phyloP scores from a whole-genome alignment of 2,888 invertebrate species.

The Pheosia tremula region DNA sequence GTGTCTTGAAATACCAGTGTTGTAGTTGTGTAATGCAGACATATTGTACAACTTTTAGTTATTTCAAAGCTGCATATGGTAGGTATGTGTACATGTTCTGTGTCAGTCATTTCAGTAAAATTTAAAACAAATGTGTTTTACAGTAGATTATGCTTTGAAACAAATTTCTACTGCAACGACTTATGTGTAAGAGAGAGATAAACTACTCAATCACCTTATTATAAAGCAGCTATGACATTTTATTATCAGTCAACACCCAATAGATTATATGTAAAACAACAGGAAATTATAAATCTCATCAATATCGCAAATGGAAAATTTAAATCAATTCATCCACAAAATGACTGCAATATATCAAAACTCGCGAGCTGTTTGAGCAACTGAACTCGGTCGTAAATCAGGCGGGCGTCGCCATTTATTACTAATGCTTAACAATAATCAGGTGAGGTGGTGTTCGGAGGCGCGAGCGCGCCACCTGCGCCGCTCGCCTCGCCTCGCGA shows the following conservation, averaged over 20 bases:
- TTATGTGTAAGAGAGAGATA: background rate
- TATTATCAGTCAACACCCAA: conserved; percentile 1
- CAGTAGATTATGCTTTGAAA: background rate
- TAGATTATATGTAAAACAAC: background rate
- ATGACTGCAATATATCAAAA: conserved; percentile 9
- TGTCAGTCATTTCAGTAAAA: too few relatives aligned
- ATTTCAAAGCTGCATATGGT: too few relatives aligned
- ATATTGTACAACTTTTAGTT: too few relatives aligned
- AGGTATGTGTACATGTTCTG: too few relatives aligned
- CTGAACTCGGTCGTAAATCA: conserved; percentile 22
- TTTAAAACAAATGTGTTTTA: too few relatives aligned
- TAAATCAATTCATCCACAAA: conserved; percentile 18
- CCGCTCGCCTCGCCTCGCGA: background rate
- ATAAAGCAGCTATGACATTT: background rate
- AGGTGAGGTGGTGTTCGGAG: conserved; percentile 7
- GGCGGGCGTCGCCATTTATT: conserved; percentile 17
- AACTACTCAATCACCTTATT: background rate
- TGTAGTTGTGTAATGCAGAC: too few relatives aligned
- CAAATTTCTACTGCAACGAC: background rate
- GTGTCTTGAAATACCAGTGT: background rate
- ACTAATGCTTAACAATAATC: conserved; percentile 20
- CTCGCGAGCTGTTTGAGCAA: conserved; percentile 6
- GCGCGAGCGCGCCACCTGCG: background rate
- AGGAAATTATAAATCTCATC: conserved; percentile 25
- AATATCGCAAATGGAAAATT: conserved; percentile 18